These are phyloP conservation scores for Gulo gulo DNA, from an alignment of 2,113 vertebrate genomes.

Conservation along the genomic window DNA sequence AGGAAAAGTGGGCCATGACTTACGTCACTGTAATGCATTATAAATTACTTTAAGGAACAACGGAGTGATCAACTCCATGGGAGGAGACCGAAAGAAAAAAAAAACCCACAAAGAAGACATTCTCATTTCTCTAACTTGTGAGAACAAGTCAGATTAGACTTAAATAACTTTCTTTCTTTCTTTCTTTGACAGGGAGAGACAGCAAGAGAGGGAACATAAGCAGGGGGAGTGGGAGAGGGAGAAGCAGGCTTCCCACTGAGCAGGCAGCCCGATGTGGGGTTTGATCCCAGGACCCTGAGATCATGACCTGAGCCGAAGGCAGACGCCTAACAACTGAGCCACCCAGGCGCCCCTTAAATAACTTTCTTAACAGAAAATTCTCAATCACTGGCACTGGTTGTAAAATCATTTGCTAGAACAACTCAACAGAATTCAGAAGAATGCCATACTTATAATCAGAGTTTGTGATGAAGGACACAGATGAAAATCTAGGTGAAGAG, in stretches of 20 bases:
- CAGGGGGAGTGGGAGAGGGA: no score
- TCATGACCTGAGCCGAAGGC: no score
- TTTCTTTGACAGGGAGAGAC: no score
- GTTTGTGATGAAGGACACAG: background rate
- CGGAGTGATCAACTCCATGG: background rate
- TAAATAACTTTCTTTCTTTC: no score
- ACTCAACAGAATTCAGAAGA: background rate
- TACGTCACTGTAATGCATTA: background rate
- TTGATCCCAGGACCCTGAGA: no score
- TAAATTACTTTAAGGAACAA: background rate
- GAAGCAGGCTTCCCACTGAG: no score
- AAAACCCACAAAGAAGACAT: background rate
- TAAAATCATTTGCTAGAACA: background rate
- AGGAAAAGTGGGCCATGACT: background rate
- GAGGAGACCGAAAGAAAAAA: background rate
- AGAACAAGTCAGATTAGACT: background rate
- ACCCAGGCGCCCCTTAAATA: background rate
- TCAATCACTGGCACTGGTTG: background rate
- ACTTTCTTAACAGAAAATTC: background rate
- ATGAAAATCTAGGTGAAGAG: background rate
- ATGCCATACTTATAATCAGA: background rate
- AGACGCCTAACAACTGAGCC: no score
- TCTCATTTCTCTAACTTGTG: slow-evolving; percentile 5
- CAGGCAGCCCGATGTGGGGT: no score
- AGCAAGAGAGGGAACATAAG: no score